phyloP scores from a whole-genome alignment of 35 echinoderm and acorn worm genomes.

The Apostichopus japonicus region DNA sequence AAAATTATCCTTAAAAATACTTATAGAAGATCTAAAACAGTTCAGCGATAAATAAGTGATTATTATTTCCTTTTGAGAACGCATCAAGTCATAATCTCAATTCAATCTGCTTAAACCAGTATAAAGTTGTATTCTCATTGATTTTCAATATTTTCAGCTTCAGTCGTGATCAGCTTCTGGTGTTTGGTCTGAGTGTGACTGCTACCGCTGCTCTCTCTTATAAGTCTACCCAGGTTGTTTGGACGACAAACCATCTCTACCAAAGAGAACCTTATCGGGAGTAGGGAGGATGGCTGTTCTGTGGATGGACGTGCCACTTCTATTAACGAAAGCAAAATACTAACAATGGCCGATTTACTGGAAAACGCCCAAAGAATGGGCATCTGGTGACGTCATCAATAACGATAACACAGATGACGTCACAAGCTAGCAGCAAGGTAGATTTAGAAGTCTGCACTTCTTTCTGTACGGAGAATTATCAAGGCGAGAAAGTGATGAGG shows the following conservation, averaged over 20 bases:
- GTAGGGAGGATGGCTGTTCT: background rate
- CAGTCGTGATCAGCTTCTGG: background rate
- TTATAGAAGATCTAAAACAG: no score
- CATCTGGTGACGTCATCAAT: background rate
- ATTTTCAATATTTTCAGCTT: background rate
- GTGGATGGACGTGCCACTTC: background rate
- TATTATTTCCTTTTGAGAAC: no score
- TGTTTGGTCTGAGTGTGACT: constrained; percentile 3
- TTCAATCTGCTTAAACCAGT: background rate
- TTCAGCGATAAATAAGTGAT: no score
- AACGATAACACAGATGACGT: background rate
- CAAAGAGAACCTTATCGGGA: background rate
- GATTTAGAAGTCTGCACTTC: background rate
- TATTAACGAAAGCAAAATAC: background rate
- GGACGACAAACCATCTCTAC: background rate
- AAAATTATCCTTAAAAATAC: no score
- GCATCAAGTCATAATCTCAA: background rate
- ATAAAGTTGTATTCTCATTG: background rate
- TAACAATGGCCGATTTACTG: background rate
- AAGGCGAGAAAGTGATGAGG: background rate
- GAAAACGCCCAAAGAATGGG: background rate
- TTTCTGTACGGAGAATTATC: constrained; percentile 16
- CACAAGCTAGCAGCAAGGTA: background rate
- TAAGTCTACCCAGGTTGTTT: background rate
- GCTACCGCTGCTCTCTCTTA: constrained; percentile 9